Base-by-base conservation (phyloP, 2,797 vertebrate genomes). In the Hoplostethus atlanticus region DNA sequence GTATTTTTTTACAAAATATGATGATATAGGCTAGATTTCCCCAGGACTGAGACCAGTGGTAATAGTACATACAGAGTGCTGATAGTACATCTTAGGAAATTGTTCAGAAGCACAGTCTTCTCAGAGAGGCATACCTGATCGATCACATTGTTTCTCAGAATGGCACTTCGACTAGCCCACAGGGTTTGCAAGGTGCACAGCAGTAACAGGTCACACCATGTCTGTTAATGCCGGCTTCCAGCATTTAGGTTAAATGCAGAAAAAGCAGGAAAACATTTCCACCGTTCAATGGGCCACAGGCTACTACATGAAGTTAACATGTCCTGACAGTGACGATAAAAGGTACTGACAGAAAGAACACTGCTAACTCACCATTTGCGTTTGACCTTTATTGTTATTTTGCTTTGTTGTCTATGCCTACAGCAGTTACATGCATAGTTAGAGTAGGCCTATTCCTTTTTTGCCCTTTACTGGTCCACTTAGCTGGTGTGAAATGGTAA, bases 351-450 rank as follows among this genome's bases (percentile, higher is more conserved):
- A 2, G 70, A 57, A 81, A 82, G 62, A 87, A 88, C 68, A 83
- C 75, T 69, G 67, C 73, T 75, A 85, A 84, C 70, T 76, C 72
- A 17, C 16, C 28, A 5, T 68, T 78, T 84, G 75, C 57, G 67
- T 79, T 86, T 52, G 70, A 86, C 62, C 61, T 76, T 85, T 87
- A 84, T 87, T 88, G 8, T 57, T 13, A 70, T 76, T 82, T 79
- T 54, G 38, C 17, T 77, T 70, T 51, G 36, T 73, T 81, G 77
- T 79, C 62, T 86, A 71, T 30, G 34, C 71, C 82, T 89, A 86
- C 71, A 75, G 80, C 71, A 86, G 36, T 86, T 63, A 83, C 84
- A 88, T 88, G 81, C 84, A 88, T 64, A 73, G 30, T 81, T 69
- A 70, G 48, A 74, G 44, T 72, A 58, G n/a, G 40, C 76, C 68